These are phyloP conservation scores for Apostichopus japonicus DNA, from an alignment of 35 echinoderm and acorn worm species.

Conservation along the genomic window DNA sequence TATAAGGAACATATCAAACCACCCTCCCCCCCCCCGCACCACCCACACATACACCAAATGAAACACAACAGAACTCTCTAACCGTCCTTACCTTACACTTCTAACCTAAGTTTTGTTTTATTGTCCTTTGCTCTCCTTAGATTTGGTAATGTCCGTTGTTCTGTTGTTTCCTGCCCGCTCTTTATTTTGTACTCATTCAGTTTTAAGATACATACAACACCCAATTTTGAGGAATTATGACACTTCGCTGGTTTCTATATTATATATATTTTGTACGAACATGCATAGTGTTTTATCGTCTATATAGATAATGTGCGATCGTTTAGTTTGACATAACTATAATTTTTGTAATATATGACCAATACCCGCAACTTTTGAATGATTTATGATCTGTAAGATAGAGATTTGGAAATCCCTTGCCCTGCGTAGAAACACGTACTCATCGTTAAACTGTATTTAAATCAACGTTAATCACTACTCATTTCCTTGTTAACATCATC, in stretches of 20 bases:
- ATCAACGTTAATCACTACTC: constrained; percentile 14
- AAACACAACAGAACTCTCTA: too few relatives aligned
- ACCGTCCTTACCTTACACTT: too few relatives aligned
- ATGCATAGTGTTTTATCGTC: neutral
- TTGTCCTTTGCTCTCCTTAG: too few relatives aligned
- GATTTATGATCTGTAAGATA: neutral
- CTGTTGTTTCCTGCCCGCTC: neutral
- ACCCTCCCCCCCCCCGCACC: too few relatives aligned
- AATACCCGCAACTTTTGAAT: neutral
- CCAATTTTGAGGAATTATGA: too few relatives aligned
- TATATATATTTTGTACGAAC: neutral
- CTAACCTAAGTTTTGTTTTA: too few relatives aligned
- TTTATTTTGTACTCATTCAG: too few relatives aligned
- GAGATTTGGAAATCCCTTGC: neutral
- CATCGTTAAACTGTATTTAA: constrained; percentile 38
- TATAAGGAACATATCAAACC: too few relatives aligned
- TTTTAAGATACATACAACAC: too few relatives aligned
- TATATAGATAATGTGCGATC: neutral
- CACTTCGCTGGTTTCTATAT: too few relatives aligned
- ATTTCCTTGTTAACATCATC: constrained; percentile 41
- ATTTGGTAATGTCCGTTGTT: neutral
- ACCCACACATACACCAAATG: too few relatives aligned
- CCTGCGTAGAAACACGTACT: neutral
- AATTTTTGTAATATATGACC: neutral
- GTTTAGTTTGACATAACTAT: neutral